A percentile compares a stretch with the other conserved stretches of the same genome.
phyloP scores from a whole-genome alignment of 64 coral and sea anemone species.

The Actinia tenebrosa region DNA sequence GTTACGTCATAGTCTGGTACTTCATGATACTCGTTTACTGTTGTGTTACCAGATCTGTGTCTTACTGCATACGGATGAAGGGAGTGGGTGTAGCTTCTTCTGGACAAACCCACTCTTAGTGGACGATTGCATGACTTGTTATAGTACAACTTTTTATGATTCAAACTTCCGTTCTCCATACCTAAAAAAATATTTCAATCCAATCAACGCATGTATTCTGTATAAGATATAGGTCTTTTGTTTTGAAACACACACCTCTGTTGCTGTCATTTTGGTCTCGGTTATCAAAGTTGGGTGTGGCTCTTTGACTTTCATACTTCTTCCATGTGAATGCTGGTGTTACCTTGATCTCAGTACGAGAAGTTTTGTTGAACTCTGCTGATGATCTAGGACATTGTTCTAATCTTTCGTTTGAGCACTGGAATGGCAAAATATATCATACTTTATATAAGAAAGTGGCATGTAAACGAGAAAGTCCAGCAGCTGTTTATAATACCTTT shows the following conservation, averaged over 20 bases:
- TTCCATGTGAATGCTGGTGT: conserved; percentile 6
- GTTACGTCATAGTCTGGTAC: background rate
- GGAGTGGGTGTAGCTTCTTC: conserved; percentile 25
- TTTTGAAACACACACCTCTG: background rate
- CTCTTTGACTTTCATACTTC: conserved; percentile 2
- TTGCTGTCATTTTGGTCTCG: background rate
- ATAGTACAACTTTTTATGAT: background rate
- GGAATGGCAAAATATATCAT: background rate
- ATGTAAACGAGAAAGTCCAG: background rate
- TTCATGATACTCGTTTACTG: background rate
- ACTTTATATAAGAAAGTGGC: background rate
- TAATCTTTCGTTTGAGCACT: background rate
- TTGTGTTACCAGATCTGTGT: background rate
- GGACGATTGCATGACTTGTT: conserved; percentile 42
- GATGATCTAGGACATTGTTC: background rate
- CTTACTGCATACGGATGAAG: conserved; percentile 31
- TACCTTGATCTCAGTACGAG: background rate
- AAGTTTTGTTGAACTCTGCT: background rate
- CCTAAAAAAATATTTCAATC: background rate
- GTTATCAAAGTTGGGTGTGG: background rate
- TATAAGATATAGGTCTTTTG: background rate
- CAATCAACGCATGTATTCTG: background rate
- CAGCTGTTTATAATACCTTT: conserved; percentile 12
- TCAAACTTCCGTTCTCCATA: background rate
- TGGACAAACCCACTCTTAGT: conserved; percentile 53